Evolutionary conservation across 2,113 vertebrate species (phyloP).

Genomic region (Cromileptes altivelis): DNA sequence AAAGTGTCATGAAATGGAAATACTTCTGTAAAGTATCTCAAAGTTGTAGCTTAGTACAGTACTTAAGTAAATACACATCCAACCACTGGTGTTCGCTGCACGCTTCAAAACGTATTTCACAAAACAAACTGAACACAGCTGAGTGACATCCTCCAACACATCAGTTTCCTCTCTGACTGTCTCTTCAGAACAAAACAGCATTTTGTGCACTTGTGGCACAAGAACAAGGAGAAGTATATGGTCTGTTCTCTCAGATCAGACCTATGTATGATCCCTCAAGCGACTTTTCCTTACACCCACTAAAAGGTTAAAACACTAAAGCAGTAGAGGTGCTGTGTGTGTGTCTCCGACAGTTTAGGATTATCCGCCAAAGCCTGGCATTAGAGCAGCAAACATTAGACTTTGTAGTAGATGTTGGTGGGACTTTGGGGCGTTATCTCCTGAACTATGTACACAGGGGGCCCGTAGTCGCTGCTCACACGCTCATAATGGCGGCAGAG

Average conservation of each 20-base stretch:
- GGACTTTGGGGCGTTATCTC: conserved; percentile 96
- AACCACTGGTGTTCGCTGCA: not conserved
- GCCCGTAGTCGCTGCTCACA: conserved; percentile 95
- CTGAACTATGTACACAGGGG: conserved; percentile 98
- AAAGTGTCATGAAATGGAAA: not conserved
- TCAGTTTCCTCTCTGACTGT: conserved; percentile 44
- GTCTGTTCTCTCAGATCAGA: not conserved
- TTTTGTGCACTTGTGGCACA: conserved; percentile 2
- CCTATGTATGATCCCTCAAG: not conserved
- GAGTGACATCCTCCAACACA: conserved; percentile 11
- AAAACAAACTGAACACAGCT: conserved; percentile 12
- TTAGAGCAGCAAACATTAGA: conserved; percentile 82
- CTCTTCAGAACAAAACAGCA: conserved; percentile 1
- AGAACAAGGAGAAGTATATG: not conserved
- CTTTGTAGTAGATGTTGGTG: conserved; percentile 99
- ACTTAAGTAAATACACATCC: not conserved
- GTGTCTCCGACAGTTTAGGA: conserved; percentile 10
- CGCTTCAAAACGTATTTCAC: conserved; percentile 1
- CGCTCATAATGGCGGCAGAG: conserved; percentile 98
- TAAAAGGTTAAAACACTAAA: not conserved
- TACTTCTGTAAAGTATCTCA: not conserved
- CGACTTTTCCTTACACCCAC: not conserved
- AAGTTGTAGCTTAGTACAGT: not conserved
- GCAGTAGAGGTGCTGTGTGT: not conserved
- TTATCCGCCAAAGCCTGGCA: not conserved